These are phyloP conservation scores for Terrapene triunguis DNA, from an alignment of 2,113 vertebrate species.

Conservation along the genomic window DNA sequence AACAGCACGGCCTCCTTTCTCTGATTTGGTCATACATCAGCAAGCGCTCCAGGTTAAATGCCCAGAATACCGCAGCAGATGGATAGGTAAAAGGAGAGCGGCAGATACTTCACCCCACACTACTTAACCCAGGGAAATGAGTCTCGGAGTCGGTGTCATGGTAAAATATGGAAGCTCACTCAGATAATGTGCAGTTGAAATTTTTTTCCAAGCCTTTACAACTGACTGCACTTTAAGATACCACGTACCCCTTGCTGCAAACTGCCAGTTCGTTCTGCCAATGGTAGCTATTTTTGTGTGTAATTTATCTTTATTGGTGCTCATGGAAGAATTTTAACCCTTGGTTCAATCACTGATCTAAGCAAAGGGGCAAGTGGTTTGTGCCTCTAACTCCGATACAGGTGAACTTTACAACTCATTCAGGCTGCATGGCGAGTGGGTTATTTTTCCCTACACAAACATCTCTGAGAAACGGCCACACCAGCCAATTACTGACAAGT, in stretches of 20 bases:
- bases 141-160: conserved; percentile 72
- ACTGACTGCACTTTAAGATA: conserved; percentile 53
- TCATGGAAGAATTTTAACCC: conserved; percentile 41
- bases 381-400: background rate
- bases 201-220: conserved; percentile 48
- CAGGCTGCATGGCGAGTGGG: rapidly evolving
- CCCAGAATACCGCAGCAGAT: conserved; percentile 67
- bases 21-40: conserved; percentile 63
- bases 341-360: background rate
- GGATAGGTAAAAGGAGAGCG: conserved; percentile 54
- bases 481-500: background rate
- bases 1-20: conserved; percentile 72
- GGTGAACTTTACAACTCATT: background rate
- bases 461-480: background rate
- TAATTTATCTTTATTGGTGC: conserved; percentile 60
- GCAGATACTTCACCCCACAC: conserved; percentile 76
- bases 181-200: conserved; percentile 68
- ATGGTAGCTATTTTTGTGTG: background rate
- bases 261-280: conserved; percentile 25
- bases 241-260: conserved; percentile 12
- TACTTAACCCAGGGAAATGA: conserved; percentile 77
- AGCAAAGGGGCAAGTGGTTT: background rate
- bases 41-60: conserved; percentile 57
- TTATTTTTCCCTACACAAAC: background rate
- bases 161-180: conserved; percentile 81